Base-by-base conservation (phyloP, 2,888 invertebrate species). In the Patella caerulea region DNA sequence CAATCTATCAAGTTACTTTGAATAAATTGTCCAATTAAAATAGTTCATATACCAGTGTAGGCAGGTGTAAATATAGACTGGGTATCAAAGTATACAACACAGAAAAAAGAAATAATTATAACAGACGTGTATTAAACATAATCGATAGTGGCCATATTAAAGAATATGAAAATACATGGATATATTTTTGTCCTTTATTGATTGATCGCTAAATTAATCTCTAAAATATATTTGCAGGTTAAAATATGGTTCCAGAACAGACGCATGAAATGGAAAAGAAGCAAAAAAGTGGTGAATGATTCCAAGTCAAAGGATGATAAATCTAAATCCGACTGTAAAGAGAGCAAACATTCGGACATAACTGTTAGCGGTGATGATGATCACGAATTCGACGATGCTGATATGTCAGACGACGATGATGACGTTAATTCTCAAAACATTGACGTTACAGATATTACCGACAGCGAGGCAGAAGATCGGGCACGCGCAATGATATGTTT, bases 181-280 rank as follows among this genome's bases (percentile, higher is more conserved):
- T 17, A 29, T 34, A 34, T 34, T 34, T 34, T 24, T 29, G 34
- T 4, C 7, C 24, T 71, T 34, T 34, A 5, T 34, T 34, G 4
- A 34, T 45, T 45, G 45, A 9, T 45, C 9, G 45, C 45, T 45
- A 45, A 45, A 45, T 45, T 45, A 45, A 45, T 45, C 7, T 45
- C 9, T 45, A 45, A 45, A 45, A 45, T 73, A 91, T 87, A 54
- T 94, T 80, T 77, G 24, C 80, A 98, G 96, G 98, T 98, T 82
- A 98, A 98, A 94, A 98, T 98, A 88, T 98, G 98, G 98, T 99
- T 99, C 92, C 98, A 99, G 94, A 98, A 98, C 92, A 94, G 98
- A 74, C 94, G 98, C 87, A 98, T 98, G 98, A 98, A 98, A 91
- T 98, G 98, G 98, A 99, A 99, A 92, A 93, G 99, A 15, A 98